phyloP scores from a whole-genome alignment of 2,888 invertebrate species.

The Anticlea derivata region DNA sequence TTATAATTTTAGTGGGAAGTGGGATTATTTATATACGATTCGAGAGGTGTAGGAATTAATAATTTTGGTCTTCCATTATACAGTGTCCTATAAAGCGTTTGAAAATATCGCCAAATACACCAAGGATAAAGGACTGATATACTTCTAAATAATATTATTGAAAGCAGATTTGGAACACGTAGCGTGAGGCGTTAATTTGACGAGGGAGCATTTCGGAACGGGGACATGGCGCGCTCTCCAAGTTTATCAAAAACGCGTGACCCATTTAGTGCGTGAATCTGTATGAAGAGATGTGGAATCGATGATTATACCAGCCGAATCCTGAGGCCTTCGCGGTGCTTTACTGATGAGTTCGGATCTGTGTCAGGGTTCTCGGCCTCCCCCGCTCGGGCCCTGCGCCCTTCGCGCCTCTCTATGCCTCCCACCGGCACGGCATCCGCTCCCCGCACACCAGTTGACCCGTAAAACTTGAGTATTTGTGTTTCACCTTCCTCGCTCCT shows the following conservation, averaged over 20 bases:
- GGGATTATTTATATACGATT: no score
- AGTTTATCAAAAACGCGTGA: conserved; percentile 64
- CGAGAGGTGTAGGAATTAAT: no score
- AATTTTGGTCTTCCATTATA: no score
- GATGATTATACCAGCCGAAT: conserved; percentile 77
- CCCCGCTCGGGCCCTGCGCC: conserved; percentile 67
- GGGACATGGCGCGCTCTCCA: conserved; percentile 70
- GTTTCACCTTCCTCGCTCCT: conserved; percentile 64
- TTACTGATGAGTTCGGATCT: conserved; percentile 78
- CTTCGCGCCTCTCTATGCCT: conserved; percentile 55
- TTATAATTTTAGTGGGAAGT: no score
- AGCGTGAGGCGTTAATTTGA: conserved; percentile 67
- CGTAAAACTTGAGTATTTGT: conserved; percentile 75
- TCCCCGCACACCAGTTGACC: conserved; percentile 64
- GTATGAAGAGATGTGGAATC: conserved; percentile 72
- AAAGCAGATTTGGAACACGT: conserved; percentile 55
- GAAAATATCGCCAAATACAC: neutral
- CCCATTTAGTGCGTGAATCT: conserved; percentile 76
- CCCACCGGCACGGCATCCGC: conserved; percentile 49
- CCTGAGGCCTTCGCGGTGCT: conserved; percentile 71
- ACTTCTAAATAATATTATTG: conserved; percentile 48
- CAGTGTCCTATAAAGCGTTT: no score
- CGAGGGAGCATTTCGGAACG: conserved; percentile 73
- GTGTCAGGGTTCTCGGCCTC: conserved; percentile 79
- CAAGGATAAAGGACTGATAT: neutral